Evolutionary conservation across 2,888 invertebrate species (phyloP), one percentile per base, ranked within the genome.

Genomic region (Scaeva pyrastri): DNA sequence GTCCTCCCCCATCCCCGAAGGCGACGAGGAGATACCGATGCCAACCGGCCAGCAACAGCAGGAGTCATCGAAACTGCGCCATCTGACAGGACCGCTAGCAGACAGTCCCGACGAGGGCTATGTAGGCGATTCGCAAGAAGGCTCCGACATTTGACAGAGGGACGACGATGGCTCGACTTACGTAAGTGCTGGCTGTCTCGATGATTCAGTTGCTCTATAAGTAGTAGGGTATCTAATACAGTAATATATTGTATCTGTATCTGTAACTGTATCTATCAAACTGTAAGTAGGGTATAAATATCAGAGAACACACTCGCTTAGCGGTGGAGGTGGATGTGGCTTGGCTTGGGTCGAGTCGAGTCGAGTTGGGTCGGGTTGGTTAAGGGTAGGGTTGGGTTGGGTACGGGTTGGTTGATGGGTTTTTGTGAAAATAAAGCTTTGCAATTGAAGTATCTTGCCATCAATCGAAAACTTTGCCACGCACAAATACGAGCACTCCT

Each of bases 31-130:
- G 43, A 78, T 89, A n/a, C 89, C 91, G 23, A 78, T 89, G 19
- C 90, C 91, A 62, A 89, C 91, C 56, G 89, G 87, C 93, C 85
- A 75, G 70, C 88, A 84, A 68, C 88, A 83, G 72, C 87, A 90
- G 45, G 89, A 94, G 93, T 88, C 92, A 92, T 88, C 94, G 93
- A 92, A 93, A 93, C 89, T 94, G 93, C 90, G 93, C 88, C 92
- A 93, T 87, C 89, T 93, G 70, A 91, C 91, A 48, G 92, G 92
- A 62, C 93, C 93, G n/a, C 89, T 94, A 89, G 96, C 96, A 19
- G 97, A 97, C 90, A 97, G 97, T 92, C 97, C 97, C 45, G 97
- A 97, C 91, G 97, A 97, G 92, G 97, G 97, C 19, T 97, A 97
- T 92, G 97, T 96, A 73, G 97, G 97, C 48, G 97, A 97, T 89